Evolutionary conservation across 2,888 invertebrate species (phyloP), one percentile per base, ranked within the genome.

Genomic region (Zygothrica quintamaculata): DNA sequence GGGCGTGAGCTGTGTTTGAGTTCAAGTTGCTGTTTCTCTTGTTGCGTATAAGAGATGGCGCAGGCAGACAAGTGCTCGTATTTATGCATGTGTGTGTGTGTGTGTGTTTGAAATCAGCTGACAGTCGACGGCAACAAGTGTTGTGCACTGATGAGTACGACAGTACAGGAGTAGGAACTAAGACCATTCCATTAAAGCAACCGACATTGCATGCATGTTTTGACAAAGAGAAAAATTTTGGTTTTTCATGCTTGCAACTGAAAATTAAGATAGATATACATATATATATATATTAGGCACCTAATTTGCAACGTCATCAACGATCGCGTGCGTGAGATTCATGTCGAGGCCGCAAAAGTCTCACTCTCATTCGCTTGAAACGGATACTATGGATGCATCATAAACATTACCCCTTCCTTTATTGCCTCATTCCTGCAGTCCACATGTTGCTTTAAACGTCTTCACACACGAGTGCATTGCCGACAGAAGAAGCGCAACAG

Each of bases 371-470:
- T 72, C 48, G 43, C 42, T 65, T 26, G 67, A 57, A 77, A 73
- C 79, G 84, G 79, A 80, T 77, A 73, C 84, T n/a, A n/a, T n/a
- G 81, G 78, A 79, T 76, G 74, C 76, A 77, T 56, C 66, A 48
- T 55, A 36, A 69, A 43, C 40, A 51, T 39, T 26, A 40, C 13
- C 33, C 5, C 3, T 11, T 12, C n/a, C 47, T 7, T 25, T 8
- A 13, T 47, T 50, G 57, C 57, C 40, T 18, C 37, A 34, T 33
- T 16, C n/a, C 15, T 13, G 36, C 22, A 22, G 11, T 18, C 46
- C 43, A n/a, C n/a, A n/a, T n/a, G n/a, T n/a, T n/a, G n/a, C n/a
- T 56, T 52, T 61, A 39, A 47, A 48, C 37, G 55, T 51, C 65
- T 61, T 33, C 77, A 77, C 79, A 68, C 74, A 60, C 74, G 71